These are phyloP conservation scores for Diplazon laetatorius DNA, from an alignment of 2,888 invertebrate genomes.

Conservation along the genomic window DNA sequence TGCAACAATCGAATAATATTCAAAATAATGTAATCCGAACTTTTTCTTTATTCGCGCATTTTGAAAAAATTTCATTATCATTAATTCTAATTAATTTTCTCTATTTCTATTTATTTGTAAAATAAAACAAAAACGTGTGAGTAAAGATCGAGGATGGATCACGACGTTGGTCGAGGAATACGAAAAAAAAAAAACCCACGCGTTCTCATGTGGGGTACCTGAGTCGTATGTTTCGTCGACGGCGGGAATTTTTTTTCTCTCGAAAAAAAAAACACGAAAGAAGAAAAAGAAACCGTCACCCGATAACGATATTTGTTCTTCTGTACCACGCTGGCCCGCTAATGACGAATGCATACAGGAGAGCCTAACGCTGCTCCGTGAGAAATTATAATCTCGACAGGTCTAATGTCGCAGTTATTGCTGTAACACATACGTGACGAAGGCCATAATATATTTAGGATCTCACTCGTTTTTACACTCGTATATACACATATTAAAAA, in stretches of 20 bases:
- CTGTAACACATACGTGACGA: constrained; percentile 49
- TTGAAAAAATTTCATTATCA: no score
- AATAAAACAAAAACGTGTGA: no score
- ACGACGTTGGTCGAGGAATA: no score
- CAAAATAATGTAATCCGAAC: no score
- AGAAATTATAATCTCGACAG: constrained; percentile 59
- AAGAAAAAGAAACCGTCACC: constrained; percentile 60
- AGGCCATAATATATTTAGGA: constrained; percentile 53
- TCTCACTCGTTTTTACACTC: constrained; percentile 13
- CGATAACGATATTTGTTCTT: constrained; percentile 69
- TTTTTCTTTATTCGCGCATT: no score
- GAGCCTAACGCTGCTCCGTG: constrained; percentile 13
- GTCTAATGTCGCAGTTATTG: constrained; percentile 62
- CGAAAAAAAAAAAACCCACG: constrained; percentile 33
- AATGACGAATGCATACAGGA: constrained; percentile 64
- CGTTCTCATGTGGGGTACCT: constrained; percentile 34
- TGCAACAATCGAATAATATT: no score
- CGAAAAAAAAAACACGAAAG: no score
- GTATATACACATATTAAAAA: background rate
- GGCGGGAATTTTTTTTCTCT: no score
- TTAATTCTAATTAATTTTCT: no score
- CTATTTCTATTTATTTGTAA: no score
- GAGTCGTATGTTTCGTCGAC: constrained; percentile 40
- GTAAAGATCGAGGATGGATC: no score
- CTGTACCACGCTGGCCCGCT: constrained; percentile 59